These are phyloP conservation scores for Oncorhynchus clarkii DNA, from an alignment of 2,113 vertebrate genomes.

Conservation along the genomic window DNA sequence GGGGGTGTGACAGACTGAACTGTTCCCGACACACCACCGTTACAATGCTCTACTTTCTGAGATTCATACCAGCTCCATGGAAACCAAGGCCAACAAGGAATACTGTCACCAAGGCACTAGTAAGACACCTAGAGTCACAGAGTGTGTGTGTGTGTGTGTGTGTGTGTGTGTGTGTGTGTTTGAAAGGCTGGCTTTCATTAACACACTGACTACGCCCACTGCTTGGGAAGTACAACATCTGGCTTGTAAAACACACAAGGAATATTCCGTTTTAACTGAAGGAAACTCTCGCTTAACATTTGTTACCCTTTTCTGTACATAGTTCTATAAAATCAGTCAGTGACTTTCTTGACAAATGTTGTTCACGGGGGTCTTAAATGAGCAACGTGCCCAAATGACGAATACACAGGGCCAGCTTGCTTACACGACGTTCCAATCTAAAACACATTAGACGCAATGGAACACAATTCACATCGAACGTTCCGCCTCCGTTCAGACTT, in stretches of 20 bases:
- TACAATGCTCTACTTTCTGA: neutral
- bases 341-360: too few relatives aligned
- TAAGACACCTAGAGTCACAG: neutral
- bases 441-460: neutral
- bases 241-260: neutral
- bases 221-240: neutral
- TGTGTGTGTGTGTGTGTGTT: neutral
- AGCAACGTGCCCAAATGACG: too few relatives aligned
- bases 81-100: slow-evolving; percentile 4
- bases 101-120: neutral
- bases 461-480: neutral
- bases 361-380: too few relatives aligned
- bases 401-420: too few relatives aligned
- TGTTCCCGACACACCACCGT: neutral
- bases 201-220: neutral
- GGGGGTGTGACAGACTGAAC: too few relatives aligned
- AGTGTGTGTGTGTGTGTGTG: neutral
- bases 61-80: slow-evolving; percentile 1
- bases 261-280: neutral
- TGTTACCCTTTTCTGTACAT: too few relatives aligned
- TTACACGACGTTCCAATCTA: too few relatives aligned
- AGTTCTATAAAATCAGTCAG: too few relatives aligned
- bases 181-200: neutral
- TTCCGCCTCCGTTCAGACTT: too few relatives aligned
- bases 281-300: neutral